Evolutionary conservation across 2,113 vertebrate species (phyloP), one percentile per base, ranked within the genome.

Genomic region (Ginglymostoma cirratum): DNA sequence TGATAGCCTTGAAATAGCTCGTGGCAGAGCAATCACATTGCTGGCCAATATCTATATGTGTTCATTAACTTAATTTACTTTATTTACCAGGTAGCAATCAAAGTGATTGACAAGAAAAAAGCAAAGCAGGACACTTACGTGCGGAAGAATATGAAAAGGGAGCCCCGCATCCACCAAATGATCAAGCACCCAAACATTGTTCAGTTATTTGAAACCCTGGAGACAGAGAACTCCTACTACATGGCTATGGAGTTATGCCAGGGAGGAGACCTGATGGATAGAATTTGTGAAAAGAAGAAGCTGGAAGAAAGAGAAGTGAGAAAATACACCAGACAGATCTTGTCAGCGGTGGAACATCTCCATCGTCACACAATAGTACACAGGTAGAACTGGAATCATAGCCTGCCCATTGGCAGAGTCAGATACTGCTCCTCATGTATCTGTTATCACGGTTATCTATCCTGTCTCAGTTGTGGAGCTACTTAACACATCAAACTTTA

Each of bases 61-160:
- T 90, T 55, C 52, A 90, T 52, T 38, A 92, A 66, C 38, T 93
- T 15, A 23, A 42, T 83, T 83, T 34, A 1, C 8, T 61, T 38
- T 23, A 96, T 85, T 42, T 78, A 27, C 92, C 96, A 99, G 98
- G 98, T 98, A 83, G 98, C 98, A 80, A 98, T 98, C 96, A 98
- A 98, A 97, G 98, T 98, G 90, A 99, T 98, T 8, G 98, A 98
- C 96, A 99, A 98, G 97, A 98, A 98, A 97, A 98, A 98, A 97
- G 98, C 98, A 0, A 98, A 98, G 1, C 97, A 98, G 97, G 98
- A 98, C 96, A 98, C 98, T 0, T 99, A 98, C 0, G 96, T 98
- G 76, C 97, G 98, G 96, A 98, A 98, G 96, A 98, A 98, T 96
- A 98, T 98, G 97, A 98, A 98, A 96, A 96, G 97, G 3, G 98